Percentiles rank a stretch among this genome's conserved stretches.
Conservation (phyloP, 2,113 vertebrate genomes). For the Apus apus region DNA sequence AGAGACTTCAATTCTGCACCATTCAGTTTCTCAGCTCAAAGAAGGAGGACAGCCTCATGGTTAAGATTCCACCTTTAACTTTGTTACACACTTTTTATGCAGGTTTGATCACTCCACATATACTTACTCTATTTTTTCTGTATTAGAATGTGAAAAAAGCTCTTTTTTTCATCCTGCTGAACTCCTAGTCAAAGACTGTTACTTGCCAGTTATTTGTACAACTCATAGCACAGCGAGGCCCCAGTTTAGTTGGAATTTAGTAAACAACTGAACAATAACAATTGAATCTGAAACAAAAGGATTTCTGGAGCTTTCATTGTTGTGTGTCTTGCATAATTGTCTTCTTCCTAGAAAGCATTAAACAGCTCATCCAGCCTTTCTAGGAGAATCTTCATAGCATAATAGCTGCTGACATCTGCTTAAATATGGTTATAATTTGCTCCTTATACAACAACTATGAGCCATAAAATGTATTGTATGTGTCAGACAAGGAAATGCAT, state of each 20-base stretch:
- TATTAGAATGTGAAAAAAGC: background rate
- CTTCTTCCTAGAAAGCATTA: conserved; percentile 48
- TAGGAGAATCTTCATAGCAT: conserved; percentile 30
- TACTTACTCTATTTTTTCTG: background rate
- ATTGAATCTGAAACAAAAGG: conserved; percentile 32
- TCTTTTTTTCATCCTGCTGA: background rate
- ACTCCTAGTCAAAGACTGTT: background rate
- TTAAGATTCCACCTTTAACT: background rate
- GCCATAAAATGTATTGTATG: background rate
- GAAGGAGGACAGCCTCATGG: background rate
- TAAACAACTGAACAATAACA: background rate
- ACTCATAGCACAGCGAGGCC: background rate
- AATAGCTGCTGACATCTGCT: conserved; percentile 58
- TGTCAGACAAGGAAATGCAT: conserved; percentile 4
- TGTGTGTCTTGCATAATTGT: conserved; percentile 29
- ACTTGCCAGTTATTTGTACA: background rate
- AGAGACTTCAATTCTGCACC: background rate
- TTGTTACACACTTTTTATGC: background rate
- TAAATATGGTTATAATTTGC: conserved; percentile 63
- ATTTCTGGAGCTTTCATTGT: background rate
- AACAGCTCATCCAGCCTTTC: conserved; percentile 16
- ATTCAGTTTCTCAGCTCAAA: background rate
- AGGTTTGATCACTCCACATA: background rate
- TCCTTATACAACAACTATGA: conserved; percentile 44
- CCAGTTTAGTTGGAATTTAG: background rate